Conservation (phyloP, 2,113 vertebrate species). For the Hippopotamus amphibius region DNA sequence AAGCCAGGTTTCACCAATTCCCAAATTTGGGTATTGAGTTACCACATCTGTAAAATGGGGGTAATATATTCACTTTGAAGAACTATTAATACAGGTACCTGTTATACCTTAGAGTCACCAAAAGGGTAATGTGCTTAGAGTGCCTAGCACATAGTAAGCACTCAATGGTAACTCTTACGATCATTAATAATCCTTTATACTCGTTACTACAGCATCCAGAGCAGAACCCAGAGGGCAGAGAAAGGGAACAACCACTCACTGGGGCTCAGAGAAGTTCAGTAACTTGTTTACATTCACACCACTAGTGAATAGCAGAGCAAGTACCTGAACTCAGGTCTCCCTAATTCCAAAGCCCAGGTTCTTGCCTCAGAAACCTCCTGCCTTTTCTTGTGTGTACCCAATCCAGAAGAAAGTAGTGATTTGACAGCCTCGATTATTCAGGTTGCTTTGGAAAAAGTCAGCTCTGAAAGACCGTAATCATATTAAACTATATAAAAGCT, state of each 20-base stretch:
- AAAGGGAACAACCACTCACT: neutral
- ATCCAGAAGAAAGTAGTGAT: constrained; percentile 20
- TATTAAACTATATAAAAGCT: constrained; percentile 49
- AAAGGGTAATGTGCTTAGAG: constrained; percentile 4
- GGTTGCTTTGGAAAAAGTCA: constrained; percentile 42
- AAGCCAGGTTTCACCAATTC: neutral
- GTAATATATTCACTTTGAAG: neutral
- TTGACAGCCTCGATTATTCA: constrained; percentile 5
- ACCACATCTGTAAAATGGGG: neutral
- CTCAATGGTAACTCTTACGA: neutral
- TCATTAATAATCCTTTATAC: neutral
- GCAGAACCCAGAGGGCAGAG: neutral
- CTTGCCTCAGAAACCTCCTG: constrained; percentile 35
- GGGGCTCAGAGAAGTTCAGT: constrained; percentile 42
- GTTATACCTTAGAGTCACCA: neutral
- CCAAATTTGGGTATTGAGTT: constrained; percentile 14
- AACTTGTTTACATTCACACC: neutral
- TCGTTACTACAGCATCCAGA: neutral
- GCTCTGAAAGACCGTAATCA: neutral
- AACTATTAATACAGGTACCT: neutral
- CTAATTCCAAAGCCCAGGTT: constrained; percentile 2
- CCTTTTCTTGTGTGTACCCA: neutral
- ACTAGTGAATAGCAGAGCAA: constrained; percentile 10
- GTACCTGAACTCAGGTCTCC: neutral
- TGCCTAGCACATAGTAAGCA: neutral